Base-by-base conservation (phyloP, 2,113 vertebrate genomes). In the Chamaea fasciata region DNA sequence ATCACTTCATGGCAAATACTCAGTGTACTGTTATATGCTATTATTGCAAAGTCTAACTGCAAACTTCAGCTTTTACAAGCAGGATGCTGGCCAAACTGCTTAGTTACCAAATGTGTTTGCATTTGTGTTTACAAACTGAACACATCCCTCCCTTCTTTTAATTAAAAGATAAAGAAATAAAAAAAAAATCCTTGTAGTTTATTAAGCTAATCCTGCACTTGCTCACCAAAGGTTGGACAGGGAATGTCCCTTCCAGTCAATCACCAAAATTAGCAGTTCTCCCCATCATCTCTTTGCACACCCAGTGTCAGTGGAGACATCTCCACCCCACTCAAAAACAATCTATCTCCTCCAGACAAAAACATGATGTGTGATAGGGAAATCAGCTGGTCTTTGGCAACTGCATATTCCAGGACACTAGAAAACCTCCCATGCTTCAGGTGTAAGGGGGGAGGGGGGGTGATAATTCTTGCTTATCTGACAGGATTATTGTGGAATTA, bases 41-140 rank as follows among this genome's bases (percentile, higher is more conserved):
- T 94, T 95, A 84, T 96, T 94, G 80, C 75, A 75, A 87, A 93
- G 35, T 42, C 77, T 79, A 92, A 80, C 23, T 73, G 76, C 83
- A 87, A 92, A 91, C 31, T 94, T 92, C 70, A 49, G 64, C 53
- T 83, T 96, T 94, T 92, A 89, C 89, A 90, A 94, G 94, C 82
- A 92, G 77, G 55, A 82, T 1, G 3, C 44, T 44, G 53, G 95
- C 94, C 95, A 96, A 89, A 69, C 64, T 92, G 75, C 96, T 88
- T 96, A 89, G 96, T 95, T 95, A 96, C 96, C 93, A 74, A 75
- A 87, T 83, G 55, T 93, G 79, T 97, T 95, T 96, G 50, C 81
- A 65, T 73, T 92, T 90, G 11, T 97, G 73, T 97, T 97, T 97
- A 95, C 92, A 97, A 96, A 95, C 57, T 46, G 44, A 95, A 79